Base-by-base conservation (phyloP, 2,797 vertebrate genomes). In the Argya squamiceps region DNA sequence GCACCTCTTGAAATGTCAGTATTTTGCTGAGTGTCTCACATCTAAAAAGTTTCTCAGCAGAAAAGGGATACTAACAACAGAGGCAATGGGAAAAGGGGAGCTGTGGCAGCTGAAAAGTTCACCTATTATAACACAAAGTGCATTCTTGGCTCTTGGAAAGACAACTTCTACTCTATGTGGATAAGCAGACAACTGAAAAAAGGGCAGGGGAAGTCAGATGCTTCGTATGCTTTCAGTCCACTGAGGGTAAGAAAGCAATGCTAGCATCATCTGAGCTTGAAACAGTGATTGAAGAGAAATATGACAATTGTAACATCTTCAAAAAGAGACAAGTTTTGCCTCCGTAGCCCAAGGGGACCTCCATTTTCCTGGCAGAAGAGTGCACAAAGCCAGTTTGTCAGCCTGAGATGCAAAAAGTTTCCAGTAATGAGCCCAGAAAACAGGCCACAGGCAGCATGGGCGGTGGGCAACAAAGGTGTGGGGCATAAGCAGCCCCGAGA, bases 231-330 rank as follows among this genome's bases (percentile, higher is more conserved):
- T 77, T 83, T 83, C 74, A 65, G 81, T 64, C 49, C 49, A 67
- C 30, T 58, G 56, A 83, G 32, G 47, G 32, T 22, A 64, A 86
- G n/a, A 59, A 62, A 89, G 63, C 6, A 83, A 88, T 0, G 0
- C 30, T 58, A 47, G 70, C 36, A 91, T 62, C 68, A n/a, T 44
- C 68, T 89, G 71, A 94, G 75, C 62, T 83, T 58, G 71, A 64
- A 91, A 89, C 52, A 53, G n/a, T 26, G 44, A 55, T 60, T 70
- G 34, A 81, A 89, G 58, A 85, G 71, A 92, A 85, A 78, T 47
- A 46, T 7, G 10, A 55, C 76, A 37, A 22, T 22, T 49, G 44
- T 69, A 89, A 43, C n/a, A 19, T 41, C 60, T 88, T 93, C 62
- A 62, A 77, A 78, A 82, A 77, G 71, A 63, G 37, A 16, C 0